These are phyloP conservation scores for Sebastes iracundus DNA, from an alignment of 2,797 vertebrate genomes.

Conservation along the genomic window DNA sequence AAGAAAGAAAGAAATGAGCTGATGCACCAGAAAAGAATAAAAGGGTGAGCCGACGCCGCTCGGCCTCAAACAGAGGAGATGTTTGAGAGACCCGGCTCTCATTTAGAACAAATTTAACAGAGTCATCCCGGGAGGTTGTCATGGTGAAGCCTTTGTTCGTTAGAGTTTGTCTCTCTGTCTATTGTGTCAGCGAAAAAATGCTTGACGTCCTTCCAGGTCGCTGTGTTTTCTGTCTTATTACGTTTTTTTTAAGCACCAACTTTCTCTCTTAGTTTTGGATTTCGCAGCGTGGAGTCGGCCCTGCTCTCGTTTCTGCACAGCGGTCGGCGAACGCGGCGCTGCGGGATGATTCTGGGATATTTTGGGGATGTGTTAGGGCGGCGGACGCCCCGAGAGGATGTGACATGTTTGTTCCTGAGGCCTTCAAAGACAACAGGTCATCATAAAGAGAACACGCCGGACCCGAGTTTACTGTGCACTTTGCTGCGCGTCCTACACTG, in stretches of 20 bases:
- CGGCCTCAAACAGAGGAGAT: neutral
- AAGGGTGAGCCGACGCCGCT: neutral
- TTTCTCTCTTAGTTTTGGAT: neutral
- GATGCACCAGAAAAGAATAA: conserved; percentile 40
- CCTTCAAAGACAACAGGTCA: conserved; percentile 29
- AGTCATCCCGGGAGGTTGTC: neutral
- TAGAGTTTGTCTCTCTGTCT: neutral
- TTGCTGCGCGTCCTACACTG: neutral
- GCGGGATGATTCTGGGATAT: conserved; percentile 32
- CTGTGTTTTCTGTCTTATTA: neutral
- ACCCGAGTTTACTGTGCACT: neutral
- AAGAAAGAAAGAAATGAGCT: conserved; percentile 35
- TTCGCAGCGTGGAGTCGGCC: conserved; percentile 1
- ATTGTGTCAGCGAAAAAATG: neutral
- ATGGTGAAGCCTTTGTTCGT: neutral
- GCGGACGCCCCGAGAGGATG: neutral
- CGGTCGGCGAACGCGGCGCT: conserved; percentile 1
- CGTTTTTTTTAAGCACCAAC: neutral
- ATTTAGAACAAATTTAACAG: conserved; percentile 12
- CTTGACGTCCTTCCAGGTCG: neutral
- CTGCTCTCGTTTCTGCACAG: conserved; percentile 8
- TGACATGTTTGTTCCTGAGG: neutral
- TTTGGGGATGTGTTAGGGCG: conserved; percentile 8
- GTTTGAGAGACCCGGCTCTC: neutral
- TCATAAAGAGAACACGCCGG: neutral